phyloP scores from a whole-genome alignment of 2,888 invertebrate genomes.

The Tortrix viridana region DNA sequence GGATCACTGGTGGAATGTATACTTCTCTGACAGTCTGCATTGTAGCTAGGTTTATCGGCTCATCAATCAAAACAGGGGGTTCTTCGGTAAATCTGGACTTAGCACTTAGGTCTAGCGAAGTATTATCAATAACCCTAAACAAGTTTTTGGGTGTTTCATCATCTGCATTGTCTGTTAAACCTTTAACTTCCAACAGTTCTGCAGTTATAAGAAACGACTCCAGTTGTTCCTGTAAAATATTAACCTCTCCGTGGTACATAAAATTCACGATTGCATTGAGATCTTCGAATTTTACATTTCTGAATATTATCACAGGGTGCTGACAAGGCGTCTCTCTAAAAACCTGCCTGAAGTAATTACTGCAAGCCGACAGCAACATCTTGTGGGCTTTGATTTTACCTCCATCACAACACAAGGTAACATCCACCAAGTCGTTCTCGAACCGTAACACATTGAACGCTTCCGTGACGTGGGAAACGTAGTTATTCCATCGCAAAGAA shows the following conservation, averaged over 20 bases:
- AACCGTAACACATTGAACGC: conserved; percentile 90
- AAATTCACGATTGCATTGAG: conserved; percentile 91
- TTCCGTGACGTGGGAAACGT: conserved; percentile 90
- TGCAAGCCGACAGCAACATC: conserved; percentile 93
- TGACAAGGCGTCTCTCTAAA: conserved; percentile 91
- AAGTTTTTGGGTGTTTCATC: conserved; percentile 70
- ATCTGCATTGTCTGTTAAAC: conserved; percentile 86
- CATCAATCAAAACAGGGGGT: conserved; percentile 64
- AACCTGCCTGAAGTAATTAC: conserved; percentile 90
- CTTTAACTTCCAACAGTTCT: conserved; percentile 90
- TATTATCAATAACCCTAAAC: conserved; percentile 64
- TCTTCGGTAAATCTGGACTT: conserved; percentile 66
- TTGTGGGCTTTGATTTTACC: conserved; percentile 93
- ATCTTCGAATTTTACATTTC: conserved; percentile 91
- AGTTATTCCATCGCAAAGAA: conserved; percentile 94
- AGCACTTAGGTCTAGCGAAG: conserved; percentile 75
- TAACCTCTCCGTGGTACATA: conserved; percentile 93
- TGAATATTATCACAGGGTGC: conserved; percentile 92
- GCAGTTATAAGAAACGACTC: conserved; percentile 91
- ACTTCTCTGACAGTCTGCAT: conserved; percentile 67
- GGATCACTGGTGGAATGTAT: conserved; percentile 63
- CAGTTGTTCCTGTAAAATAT: conserved; percentile 90
- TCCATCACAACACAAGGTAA: conserved; percentile 93
- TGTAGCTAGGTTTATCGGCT: conserved; percentile 77
- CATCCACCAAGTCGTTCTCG: conserved; percentile 91